A percentile compares a stretch with the other conserved stretches of the same genome.
These are phyloP conservation scores for Cryptus viduatorius DNA, from an alignment of 2,888 invertebrate species.

Conservation along the genomic window DNA sequence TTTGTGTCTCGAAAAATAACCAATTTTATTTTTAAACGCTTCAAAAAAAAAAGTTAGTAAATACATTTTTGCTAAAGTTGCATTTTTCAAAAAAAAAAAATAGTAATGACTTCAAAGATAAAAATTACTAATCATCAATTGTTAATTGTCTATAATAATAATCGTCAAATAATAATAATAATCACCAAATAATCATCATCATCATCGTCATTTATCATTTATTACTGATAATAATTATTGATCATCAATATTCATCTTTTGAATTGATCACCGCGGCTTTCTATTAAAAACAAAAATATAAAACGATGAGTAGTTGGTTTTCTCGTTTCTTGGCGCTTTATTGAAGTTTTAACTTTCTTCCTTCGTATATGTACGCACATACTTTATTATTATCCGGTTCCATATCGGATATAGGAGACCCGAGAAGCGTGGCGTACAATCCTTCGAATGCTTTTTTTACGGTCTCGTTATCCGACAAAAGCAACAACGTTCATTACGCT, in stretches of 20 bases:
- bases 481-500: constrained; percentile 31
- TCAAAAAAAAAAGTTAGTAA: no score
- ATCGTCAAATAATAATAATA: no score
- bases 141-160: no score
- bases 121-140: no score
- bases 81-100: no score
- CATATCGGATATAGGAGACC: constrained; percentile 3
- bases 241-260: neutral
- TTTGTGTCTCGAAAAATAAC: neutral
- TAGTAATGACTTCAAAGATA: no score
- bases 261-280: neutral
- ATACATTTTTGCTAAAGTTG: no score
- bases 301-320: neutral
- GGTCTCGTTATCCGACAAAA: constrained; percentile 36
- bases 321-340: neutral
- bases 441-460: constrained; percentile 12
- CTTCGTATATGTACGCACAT: neutral
- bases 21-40: no score
- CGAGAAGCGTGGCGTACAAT: neutral
- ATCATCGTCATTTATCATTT: no score
- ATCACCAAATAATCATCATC: no score
- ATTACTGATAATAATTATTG: no score
- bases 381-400: constrained; percentile 16
- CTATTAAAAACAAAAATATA: neutral
- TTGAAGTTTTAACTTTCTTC: neutral